Base-by-base conservation (phyloP, 2,113 vertebrate genomes). In the Leuciscus idus region DNA sequence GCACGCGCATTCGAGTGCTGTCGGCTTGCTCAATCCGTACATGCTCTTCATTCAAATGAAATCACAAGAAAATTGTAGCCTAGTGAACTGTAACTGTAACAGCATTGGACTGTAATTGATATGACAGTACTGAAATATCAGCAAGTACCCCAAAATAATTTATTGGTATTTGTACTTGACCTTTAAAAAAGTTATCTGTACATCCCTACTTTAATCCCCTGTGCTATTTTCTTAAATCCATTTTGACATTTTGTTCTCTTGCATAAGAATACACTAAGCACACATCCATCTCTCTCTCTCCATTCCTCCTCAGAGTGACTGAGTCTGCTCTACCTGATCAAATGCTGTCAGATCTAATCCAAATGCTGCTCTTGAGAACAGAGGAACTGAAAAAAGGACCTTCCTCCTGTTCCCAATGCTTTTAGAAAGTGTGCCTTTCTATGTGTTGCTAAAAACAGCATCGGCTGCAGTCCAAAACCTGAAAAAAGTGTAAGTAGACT, bases 341-440 rank as follows among this genome's bases (percentile, higher is more conserved):
- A 78, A 36, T 21, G 61, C 33, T 87, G 73, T 84, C 86, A 87
- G 84, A 86, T 84, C 76, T 84, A 23, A 80, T 90, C 19, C 79
- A 84, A 39, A 72, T 4, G 28, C 78, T 61, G 59, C 36, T 21
- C 39, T 64, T 72, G 33, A 72, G 17, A 57, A 74, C 28, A 78
- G 82, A 74, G 90, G 93, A 94, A 95, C 88, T 91, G 91, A 89
- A 85, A 93, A 93, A 73, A 88, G 91, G 92, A 93, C 91, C 88
- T 93, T 90, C 77, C 55, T 82, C 86, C 26, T 64, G 30, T 77
- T 84, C 36, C 26, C 1, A 86, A 61, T 88, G 86, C 86, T 83
- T 91, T 87, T 72, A 86, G 91, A 94, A 94, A 93, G 88, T 90
- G 89, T 91, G 90, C 88, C 86, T 75, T 84, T 66, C 81, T 86